phyloP scores from a whole-genome alignment of 2,888 invertebrate species.

The Cosmopolites sordidus region DNA sequence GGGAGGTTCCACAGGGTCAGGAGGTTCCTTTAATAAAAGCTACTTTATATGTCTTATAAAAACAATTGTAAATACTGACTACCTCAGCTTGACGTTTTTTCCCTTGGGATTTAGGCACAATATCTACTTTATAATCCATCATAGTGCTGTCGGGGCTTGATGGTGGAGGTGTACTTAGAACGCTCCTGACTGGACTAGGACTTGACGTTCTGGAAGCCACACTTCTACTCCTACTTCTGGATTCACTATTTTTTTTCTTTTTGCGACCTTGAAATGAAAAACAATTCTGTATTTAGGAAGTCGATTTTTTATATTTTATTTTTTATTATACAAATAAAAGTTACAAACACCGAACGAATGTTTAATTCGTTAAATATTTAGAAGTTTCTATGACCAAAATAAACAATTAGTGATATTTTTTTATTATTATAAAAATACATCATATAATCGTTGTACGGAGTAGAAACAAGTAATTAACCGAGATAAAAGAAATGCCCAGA shows the following conservation, averaged over 20 bases:
- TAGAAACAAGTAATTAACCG: too few relatives aligned
- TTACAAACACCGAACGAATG: too few relatives aligned
- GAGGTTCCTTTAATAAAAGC: conserved; percentile 11
- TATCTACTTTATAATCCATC: not conserved
- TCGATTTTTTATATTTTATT: too few relatives aligned
- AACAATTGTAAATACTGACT: not conserved
- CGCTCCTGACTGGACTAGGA: conserved; percentile 37
- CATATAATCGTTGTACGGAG: too few relatives aligned
- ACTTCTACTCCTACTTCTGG: conserved; percentile 34
- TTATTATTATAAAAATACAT: too few relatives aligned
- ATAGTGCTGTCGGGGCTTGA: conserved; percentile 40
- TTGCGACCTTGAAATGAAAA: conserved; percentile 23
- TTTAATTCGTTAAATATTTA: too few relatives aligned
- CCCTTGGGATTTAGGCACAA: not conserved
- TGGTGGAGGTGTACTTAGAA: conserved; percentile 43
- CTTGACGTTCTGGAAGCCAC: conserved; percentile 29
- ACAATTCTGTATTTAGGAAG: too few relatives aligned
- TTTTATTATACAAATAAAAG: too few relatives aligned
- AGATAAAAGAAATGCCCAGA: too few relatives aligned
- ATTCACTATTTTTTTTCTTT: conserved; percentile 31
- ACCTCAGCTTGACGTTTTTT: conserved; percentile 17
- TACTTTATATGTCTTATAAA: too few relatives aligned
- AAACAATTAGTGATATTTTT: too few relatives aligned
- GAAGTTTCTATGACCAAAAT: too few relatives aligned
- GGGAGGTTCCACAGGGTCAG: not conserved